Evolutionary conservation across 2,888 invertebrate genomes (phyloP).

Genomic region (Conops quadrifasciatus): DNA sequence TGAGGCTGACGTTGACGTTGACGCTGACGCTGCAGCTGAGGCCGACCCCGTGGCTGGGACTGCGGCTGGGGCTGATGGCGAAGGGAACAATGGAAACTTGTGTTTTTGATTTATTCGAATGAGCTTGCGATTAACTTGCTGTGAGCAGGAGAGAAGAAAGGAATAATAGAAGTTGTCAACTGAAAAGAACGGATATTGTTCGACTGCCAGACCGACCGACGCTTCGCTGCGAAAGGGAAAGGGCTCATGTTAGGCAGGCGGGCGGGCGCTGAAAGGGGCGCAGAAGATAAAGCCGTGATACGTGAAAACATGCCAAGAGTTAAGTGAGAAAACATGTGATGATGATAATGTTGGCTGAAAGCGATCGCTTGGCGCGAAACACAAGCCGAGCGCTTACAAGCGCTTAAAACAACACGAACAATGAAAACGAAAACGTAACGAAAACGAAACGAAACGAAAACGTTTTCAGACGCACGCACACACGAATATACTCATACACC

Average conservation of each 20-base stretch:
- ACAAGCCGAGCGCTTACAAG: slow-evolving; percentile 6
- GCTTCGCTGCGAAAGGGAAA: not conserved
- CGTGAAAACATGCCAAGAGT: slow-evolving; percentile 21
- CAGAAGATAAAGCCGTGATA: slow-evolving; percentile 25
- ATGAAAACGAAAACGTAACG: slow-evolving; percentile 18
- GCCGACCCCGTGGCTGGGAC: not conserved
- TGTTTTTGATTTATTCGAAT: slow-evolving; percentile 32
- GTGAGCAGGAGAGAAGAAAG: not conserved
- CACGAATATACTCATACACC: slow-evolving; percentile 26
- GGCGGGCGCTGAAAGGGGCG: not conserved
- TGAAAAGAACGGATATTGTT: slow-evolving; percentile 39
- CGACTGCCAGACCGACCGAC: slow-evolving; percentile 4
- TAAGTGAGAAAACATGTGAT: slow-evolving; percentile 40
- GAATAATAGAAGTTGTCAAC: slow-evolving; percentile 35
- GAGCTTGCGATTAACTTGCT: slow-evolving; percentile 24
- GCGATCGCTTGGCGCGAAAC: not conserved
- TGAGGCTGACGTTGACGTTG: not conserved
- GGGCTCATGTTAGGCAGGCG: not conserved
- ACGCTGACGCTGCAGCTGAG: not conserved
- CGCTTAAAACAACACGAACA: slow-evolving; percentile 25
- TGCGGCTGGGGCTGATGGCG: not conserved
- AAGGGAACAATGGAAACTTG: slow-evolving; percentile 17
- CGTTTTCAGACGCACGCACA: not conserved
- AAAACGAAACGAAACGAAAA: not conserved
- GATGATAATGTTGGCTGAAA: slow-evolving; percentile 31